Percentiles rank a stretch among this genome's conserved stretches.
Evolutionary conservation across 2,888 invertebrate genomes (phyloP).

Genomic region (Synergus japonicus): DNA sequence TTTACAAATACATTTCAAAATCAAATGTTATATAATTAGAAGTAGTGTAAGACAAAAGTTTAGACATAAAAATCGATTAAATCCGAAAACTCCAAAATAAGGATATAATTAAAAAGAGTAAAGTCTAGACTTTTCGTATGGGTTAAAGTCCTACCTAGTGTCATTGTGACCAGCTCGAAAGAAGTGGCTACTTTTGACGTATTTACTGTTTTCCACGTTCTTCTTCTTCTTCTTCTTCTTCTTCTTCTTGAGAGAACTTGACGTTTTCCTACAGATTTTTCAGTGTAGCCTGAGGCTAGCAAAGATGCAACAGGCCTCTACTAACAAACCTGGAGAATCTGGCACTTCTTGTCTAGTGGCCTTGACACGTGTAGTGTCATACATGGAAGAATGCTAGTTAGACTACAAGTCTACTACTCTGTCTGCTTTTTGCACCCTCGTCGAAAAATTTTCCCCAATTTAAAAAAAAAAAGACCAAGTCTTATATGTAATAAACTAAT

Average conservation of each 20-base stretch:
- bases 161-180: not conserved
- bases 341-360: constrained; percentile 75
- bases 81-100: not conserved
- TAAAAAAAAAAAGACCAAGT: not conserved
- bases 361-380: constrained; percentile 75
- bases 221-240: too few relatives aligned
- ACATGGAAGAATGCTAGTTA: constrained; percentile 75
- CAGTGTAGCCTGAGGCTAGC: constrained; percentile 70
- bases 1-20: too few relatives aligned
- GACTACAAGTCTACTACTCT: constrained; percentile 55
- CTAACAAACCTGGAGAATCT: constrained; percentile 73
- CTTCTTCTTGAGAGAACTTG: constrained; percentile 34
- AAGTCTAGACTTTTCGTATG: not conserved
- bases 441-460: constrained; percentile 26
- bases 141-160: constrained; percentile 5
- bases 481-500: not conserved
- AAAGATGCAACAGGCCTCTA: constrained; percentile 75
- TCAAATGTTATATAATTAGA: too few relatives aligned
- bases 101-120: not conserved
- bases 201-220: constrained; percentile 40
- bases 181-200: constrained; percentile 30
- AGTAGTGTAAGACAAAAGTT: too few relatives aligned
- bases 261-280: constrained; percentile 58
- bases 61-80: not conserved
- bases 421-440: constrained; percentile 19